These are phyloP conservation scores for Tursiops truncatus DNA, from an alignment of 2,113 vertebrate genomes.

Conservation along the genomic window DNA sequence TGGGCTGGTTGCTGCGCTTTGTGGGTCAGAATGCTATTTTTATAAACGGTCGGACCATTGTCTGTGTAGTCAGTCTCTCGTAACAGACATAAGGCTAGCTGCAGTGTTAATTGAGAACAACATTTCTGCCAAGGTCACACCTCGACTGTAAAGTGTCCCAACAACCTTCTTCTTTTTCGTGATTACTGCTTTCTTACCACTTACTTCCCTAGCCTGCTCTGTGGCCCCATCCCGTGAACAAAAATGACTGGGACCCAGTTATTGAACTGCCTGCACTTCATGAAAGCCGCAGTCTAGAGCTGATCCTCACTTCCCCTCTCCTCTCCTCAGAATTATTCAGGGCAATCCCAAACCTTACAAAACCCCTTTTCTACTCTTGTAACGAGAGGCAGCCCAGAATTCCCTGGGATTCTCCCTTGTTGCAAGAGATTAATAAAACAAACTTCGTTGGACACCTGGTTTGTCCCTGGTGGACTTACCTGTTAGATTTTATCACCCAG, in stretches of 20 bases:
- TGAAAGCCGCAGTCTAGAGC: background rate
- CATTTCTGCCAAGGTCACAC: background rate
- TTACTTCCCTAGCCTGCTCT: background rate
- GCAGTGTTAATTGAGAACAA: background rate
- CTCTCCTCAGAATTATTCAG: background rate
- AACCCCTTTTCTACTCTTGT: background rate
- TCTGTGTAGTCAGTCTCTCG: background rate
- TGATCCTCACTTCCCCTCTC: background rate
- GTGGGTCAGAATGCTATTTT: background rate
- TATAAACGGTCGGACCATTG: background rate
- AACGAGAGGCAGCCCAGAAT: background rate
- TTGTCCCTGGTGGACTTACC: background rate
- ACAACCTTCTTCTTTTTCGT: too few relatives aligned
- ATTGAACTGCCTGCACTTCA: background rate
- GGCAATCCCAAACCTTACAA: background rate
- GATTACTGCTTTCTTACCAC: background rate
- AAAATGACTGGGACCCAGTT: background rate
- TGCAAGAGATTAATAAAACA: background rate
- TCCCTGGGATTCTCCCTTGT: background rate
- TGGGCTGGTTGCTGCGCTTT: accelerated
- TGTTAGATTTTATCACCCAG: background rate
- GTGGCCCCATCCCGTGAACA: background rate
- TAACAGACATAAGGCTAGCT: too few relatives aligned
- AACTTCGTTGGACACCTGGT: background rate
- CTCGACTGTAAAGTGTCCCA: background rate